A percentile compares a stretch with the other conserved stretches of the same genome.
Conservation (phyloP, 92 coral and sea anemone genomes). For the Blastomussa wellsi region DNA sequence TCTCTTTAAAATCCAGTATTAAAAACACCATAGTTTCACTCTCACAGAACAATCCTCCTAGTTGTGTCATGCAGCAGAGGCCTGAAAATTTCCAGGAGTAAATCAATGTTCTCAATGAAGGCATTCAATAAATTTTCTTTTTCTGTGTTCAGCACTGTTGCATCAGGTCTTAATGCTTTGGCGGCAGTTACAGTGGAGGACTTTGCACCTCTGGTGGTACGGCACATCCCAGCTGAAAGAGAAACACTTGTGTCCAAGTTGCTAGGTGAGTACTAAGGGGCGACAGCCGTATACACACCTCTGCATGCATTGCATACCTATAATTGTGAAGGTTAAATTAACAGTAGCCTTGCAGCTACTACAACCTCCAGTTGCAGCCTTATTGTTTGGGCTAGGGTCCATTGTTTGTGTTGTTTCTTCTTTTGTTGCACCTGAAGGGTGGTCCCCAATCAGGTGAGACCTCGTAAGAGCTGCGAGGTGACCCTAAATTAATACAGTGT, state of each 20-base stretch:
- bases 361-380: too few relatives aligned
- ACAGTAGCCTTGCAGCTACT: too few relatives aligned
- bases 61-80: background rate
- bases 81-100: background rate
- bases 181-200: constrained; percentile 91
- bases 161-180: constrained; percentile 85
- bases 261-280: constrained; percentile 50
- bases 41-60: too few relatives aligned
- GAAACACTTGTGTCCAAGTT: constrained; percentile 73
- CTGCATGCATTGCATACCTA: background rate
- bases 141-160: constrained; percentile 62
- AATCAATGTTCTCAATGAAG: background rate
- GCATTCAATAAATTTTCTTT: background rate
- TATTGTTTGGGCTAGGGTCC: too few relatives aligned
- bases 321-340: too few relatives aligned
- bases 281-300: background rate
- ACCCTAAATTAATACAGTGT: too few relatives aligned
- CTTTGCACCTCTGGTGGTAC: constrained; percentile 52
- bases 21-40: too few relatives aligned
- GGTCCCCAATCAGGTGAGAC: too few relatives aligned
- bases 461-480: too few relatives aligned
- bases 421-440: too few relatives aligned
- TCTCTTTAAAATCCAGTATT: too few relatives aligned
- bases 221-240: constrained; percentile 62
- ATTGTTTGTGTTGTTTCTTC: too few relatives aligned